Evolutionary conservation across 1,140 invertebrate genomes (phyloP), one percentile per base, ranked within the genome.

Genomic region (Amyelois transitella): DNA sequence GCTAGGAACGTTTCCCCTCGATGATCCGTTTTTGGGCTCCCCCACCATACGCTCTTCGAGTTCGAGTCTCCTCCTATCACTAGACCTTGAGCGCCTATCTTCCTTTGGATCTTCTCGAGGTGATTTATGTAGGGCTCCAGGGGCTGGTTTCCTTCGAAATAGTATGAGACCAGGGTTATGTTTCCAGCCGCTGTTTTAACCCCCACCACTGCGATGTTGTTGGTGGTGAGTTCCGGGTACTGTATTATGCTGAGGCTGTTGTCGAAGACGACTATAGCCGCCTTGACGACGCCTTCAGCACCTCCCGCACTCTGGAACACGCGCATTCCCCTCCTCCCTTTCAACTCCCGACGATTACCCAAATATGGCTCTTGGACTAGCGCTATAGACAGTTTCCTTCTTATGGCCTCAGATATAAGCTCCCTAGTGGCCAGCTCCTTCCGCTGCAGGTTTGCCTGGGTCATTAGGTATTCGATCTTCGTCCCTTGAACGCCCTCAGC

Each of bases 11-110:
- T 38, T 4, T 56, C 55, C 2, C 66, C 66, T 8, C 60, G 58
- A 1, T 25, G 2, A 18, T 69, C 55, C 0, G 7, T n/a, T 6
- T 4, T 25, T 0, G 10, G 4, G 20, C 66, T 58, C 0, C 60
- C 63, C 66, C 66, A 69, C 62, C 57, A 62, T 0, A 19, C 18
- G 21, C 56, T 58, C 20, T 54, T 54, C 0, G 61, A 55, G 6
- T 68, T 68, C 0, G 21, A 6, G 19, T 69, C 66, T 0, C 66
- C 66, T 18, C 66, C 66, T 0, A 58, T 17, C 0, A 65, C 20
- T 0, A 60, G 1, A 17, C 18, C 44, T 14, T 2, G 0, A 0
- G 25, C 0, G 2, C 47, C 47, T 3, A 24, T 1, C 21, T 57
- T 12, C 3, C 8, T 1, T 0, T 1, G 4, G 0, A 56, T 14